Percentiles rank a stretch among this genome's conserved stretches.
Evolutionary conservation across 2,113 vertebrate species (phyloP).

Genomic region (Dinomys branickii): DNA sequence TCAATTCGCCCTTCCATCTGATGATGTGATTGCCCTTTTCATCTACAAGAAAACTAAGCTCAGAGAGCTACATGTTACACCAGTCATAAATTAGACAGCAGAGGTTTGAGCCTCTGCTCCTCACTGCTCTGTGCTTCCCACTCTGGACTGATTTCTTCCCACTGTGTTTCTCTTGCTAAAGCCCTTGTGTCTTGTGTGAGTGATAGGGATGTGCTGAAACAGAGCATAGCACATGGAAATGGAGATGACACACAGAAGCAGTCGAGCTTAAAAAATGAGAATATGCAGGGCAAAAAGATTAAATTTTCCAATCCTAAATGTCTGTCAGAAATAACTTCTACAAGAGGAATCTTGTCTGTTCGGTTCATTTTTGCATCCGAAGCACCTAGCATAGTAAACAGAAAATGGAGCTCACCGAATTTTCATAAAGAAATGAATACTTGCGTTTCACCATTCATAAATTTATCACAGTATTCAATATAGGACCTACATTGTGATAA

Average conservation of each 20-base stretch:
- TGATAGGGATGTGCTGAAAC: not conserved
- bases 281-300: not conserved
- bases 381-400: not conserved
- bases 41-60: not conserved
- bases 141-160: not conserved
- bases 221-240: not conserved
- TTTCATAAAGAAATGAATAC: slow-evolving; percentile 12
- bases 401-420: not conserved
- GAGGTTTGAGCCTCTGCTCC: not conserved
- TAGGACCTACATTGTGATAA: not conserved
- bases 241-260: not conserved
- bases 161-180: not conserved
- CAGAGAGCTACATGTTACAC: not conserved
- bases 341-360: not conserved
- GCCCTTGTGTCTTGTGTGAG: not conserved
- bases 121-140: not conserved
- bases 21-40: not conserved
- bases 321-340: not conserved
- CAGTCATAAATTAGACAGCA: not conserved
- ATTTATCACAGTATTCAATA: not conserved
- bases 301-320: not conserved
- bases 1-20: not conserved
- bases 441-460: not conserved
- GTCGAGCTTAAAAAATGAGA: not conserved
- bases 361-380: not conserved